These are phyloP conservation scores for Oxyura jamaicensis DNA, from an alignment of 2,113 vertebrate genomes.

Conservation along the genomic window DNA sequence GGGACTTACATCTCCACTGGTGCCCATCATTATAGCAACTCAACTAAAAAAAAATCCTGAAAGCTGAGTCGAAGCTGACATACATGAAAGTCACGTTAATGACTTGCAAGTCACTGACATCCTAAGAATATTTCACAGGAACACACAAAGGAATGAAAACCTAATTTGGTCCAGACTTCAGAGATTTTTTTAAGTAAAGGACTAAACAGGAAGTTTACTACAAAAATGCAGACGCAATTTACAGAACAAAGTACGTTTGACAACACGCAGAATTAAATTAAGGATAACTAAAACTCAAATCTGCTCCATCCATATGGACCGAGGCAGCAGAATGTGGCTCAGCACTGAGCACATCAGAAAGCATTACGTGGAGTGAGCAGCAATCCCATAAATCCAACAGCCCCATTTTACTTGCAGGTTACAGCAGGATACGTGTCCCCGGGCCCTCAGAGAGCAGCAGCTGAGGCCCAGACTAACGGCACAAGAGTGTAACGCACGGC, in stretches of 20 bases:
- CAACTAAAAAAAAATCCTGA: neutral
- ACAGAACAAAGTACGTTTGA: constrained; percentile 64
- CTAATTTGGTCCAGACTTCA: neutral
- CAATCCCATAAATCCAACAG: constrained; percentile 43
- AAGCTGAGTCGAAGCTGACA: neutral
- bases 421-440: neutral
- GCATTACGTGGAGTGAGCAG: constrained; percentile 55
- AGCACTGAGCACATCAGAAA: constrained; percentile 58
- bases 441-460: neutral
- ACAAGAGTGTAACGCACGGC: neutral
- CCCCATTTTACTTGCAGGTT: neutral
- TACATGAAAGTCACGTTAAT: neutral
- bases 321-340: constrained; percentile 55
- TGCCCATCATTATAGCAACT: neutral
- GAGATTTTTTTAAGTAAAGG: constrained; percentile 25
- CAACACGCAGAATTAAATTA: constrained; percentile 63
- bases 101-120: constrained; percentile 11
- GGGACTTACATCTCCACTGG: neutral
- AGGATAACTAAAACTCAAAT: constrained; percentile 65
- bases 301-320: constrained; percentile 60
- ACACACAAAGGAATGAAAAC: neutral
- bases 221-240: constrained; percentile 39
- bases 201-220: constrained; percentile 45
- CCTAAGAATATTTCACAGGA: neutral
- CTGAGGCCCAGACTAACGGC: neutral